These are phyloP conservation scores for Drosophila oshimai DNA, from an alignment of 1,140 invertebrate species.

Conservation along the genomic window DNA sequence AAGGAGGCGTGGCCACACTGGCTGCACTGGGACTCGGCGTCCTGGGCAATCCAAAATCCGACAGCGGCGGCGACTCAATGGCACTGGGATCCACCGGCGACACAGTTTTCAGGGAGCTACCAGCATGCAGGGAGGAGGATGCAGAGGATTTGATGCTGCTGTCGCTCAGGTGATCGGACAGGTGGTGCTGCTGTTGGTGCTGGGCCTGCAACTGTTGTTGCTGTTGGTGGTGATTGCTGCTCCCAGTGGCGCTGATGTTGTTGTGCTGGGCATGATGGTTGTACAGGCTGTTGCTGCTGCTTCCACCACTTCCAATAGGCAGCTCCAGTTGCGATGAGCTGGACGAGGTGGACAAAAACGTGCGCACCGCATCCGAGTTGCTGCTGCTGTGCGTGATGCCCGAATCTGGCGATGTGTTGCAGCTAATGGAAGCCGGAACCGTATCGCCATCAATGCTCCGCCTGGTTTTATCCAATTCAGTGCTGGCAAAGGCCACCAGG, in stretches of 20 bases:
- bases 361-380: slow-evolving; percentile 84
- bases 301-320: slow-evolving; percentile 62
- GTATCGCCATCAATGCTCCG: slow-evolving; percentile 88
- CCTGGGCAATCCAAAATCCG: slow-evolving; percentile 85
- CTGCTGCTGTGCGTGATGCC: slow-evolving; percentile 86
- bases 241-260: neutral
- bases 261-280: slow-evolving; percentile 32
- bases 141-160: slow-evolving; percentile 74
- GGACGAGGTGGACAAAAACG: slow-evolving; percentile 83
- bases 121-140: slow-evolving; percentile 51
- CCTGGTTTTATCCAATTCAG: slow-evolving; percentile 89
- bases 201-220: slow-evolving; percentile 25
- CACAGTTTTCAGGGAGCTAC: slow-evolving; percentile 61
- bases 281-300: slow-evolving; percentile 47
- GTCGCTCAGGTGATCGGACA: slow-evolving; percentile 71
- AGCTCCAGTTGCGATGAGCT: slow-evolving; percentile 77
- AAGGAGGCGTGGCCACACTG: slow-evolving; percentile 83
- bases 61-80: slow-evolving; percentile 84
- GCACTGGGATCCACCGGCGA: slow-evolving; percentile 67
- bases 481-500: slow-evolving; percentile 92
- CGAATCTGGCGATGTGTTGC: slow-evolving; percentile 89
- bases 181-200: slow-evolving; percentile 39
- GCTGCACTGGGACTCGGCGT: slow-evolving; percentile 86
- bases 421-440: slow-evolving; percentile 83
- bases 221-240: neutral